phyloP scores from a whole-genome alignment of 2,888 invertebrate species.

The Chaetogeoica ovagalla region DNA sequence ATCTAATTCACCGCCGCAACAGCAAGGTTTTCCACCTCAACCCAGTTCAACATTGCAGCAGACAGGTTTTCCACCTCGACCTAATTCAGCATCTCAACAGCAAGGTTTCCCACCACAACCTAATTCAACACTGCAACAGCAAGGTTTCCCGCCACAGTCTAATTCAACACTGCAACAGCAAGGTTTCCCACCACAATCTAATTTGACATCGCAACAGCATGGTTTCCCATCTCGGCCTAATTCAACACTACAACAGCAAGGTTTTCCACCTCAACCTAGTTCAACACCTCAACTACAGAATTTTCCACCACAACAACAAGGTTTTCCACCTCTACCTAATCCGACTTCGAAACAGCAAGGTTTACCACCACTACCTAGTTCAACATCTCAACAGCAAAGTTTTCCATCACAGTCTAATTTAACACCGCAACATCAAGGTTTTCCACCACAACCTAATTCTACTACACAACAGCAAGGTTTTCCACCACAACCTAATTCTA shows the following conservation, averaged over 20 bases:
- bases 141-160: conserved; percentile 55
- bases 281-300: not conserved
- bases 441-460: not conserved
- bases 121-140: conserved; percentile 50
- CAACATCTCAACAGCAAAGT: not conserved
- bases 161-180: conserved; percentile 54
- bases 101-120: conserved; percentile 10
- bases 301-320: conserved; percentile 54
- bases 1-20: not conserved
- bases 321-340: conserved; percentile 55
- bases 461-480: conserved; percentile 55
- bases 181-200: conserved; percentile 18
- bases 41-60: conserved; percentile 46
- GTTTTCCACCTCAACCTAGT: not conserved
- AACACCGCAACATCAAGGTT: not conserved
- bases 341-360: conserved; percentile 52
- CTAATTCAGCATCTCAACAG: conserved; percentile 2
- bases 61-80: conserved; percentile 55
- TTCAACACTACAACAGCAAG: not conserved
- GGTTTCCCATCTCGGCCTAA: conserved; percentile 1
- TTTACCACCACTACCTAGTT: conserved; percentile 15
- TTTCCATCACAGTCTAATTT: conserved; percentile 6
- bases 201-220: not conserved
- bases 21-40: conserved; percentile 13
- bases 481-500: conserved; percentile 54